phyloP scores from a whole-genome alignment of 2,888 invertebrate genomes.

The Melangyna quadrimaculata region DNA sequence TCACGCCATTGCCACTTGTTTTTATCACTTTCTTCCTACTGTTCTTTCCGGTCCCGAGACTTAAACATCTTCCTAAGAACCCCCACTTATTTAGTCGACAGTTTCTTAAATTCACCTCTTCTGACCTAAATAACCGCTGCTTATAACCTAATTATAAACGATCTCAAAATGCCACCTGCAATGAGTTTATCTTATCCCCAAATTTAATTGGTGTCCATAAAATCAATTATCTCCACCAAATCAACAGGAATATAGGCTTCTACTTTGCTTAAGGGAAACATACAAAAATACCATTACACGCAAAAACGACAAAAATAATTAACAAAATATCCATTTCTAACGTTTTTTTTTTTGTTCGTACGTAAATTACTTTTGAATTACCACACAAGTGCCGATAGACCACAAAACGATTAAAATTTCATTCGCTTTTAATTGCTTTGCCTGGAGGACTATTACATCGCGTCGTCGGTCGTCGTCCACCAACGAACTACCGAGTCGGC shows the following conservation, averaged over 20 bases:
- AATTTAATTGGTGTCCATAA: conserved; percentile 24
- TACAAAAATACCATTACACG: neutral
- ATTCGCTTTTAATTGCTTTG: conserved; percentile 62
- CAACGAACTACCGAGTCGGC: neutral
- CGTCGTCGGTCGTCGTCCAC: neutral
- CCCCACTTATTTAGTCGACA: neutral
- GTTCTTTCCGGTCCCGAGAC: no score
- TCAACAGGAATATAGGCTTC: neutral
- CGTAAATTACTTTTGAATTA: conserved; percentile 66
- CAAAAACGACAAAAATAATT: neutral
- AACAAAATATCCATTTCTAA: conserved; percentile 44
- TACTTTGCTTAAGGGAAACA: neutral
- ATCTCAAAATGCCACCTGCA: neutral
- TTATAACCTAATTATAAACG: neutral
- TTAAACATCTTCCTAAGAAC: no score
- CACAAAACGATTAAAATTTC: conserved; percentile 61
- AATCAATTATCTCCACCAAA: conserved; percentile 47
- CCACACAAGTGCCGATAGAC: conserved; percentile 63
- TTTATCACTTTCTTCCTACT: no score
- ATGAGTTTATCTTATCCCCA: neutral
- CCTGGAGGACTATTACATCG: conserved; percentile 1
- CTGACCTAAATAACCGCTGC: neutral
- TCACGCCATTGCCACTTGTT: no score
- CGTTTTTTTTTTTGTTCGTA: neutral
- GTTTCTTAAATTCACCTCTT: neutral